Conservation (phyloP, 2,888 invertebrate species). For the Pristionchus maxplancki region DNA sequence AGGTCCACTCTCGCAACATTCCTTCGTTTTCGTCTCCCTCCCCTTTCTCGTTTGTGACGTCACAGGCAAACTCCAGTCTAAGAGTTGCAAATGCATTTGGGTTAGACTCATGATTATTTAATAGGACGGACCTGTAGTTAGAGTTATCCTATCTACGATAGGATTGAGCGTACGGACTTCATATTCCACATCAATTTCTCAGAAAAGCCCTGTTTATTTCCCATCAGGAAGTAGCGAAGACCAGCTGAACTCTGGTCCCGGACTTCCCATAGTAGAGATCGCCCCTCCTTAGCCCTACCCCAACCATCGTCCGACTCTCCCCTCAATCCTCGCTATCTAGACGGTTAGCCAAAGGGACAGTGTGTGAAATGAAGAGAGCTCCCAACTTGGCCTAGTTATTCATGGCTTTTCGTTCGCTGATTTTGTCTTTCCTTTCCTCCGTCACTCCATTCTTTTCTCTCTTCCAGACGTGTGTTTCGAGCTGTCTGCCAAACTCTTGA, state of each 20-base stretch:
- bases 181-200: no score
- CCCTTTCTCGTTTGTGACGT: not conserved
- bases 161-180: no score
- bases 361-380: not conserved
- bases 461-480: slow-evolving; percentile 34
- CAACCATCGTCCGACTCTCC: no score
- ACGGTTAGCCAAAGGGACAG: not conserved
- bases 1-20: slow-evolving; percentile 38
- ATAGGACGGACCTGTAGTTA: no score
- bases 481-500: slow-evolving; percentile 27
- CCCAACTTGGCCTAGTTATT: slow-evolving; percentile 33
- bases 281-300: not conserved
- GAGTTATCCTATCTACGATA: no score
- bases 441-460: slow-evolving; percentile 18
- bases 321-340: not conserved
- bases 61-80: not conserved
- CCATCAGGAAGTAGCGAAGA: not conserved
- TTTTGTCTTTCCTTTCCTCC: not conserved
- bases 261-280: not conserved
- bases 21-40: not conserved
- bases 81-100: not conserved
- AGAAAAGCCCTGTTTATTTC: no score
- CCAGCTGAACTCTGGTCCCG: not conserved
- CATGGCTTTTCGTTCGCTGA: slow-evolving; percentile 40
- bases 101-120: not conserved